Base-by-base conservation (phyloP, 1,140 invertebrate genomes). In the Octopus bimaculoides region DNA sequence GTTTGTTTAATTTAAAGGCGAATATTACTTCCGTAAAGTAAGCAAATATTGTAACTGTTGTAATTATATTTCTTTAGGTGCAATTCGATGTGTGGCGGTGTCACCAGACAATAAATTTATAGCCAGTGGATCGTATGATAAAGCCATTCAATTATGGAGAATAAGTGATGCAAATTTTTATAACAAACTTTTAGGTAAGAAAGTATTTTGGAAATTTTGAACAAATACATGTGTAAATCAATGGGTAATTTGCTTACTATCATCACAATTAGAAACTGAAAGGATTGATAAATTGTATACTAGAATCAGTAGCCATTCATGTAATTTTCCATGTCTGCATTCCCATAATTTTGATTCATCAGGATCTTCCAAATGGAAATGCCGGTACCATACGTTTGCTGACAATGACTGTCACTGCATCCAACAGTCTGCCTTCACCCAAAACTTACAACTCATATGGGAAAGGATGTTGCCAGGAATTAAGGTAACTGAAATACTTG, bases 71-170 rank as follows among this genome's bases (percentile, higher is more conserved):
- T 71, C 78, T 78, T 41, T 76, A 90, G 89, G 87, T 78, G 86
- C 89, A 78, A 82, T 90, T 55, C 87, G 86, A 76, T 85, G 84
- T 84, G 89, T 90, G 17, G 84, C 87, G 20, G 81, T 90, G 14
- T 83, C 87, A 5, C 82, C 83, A 77, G 84, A 88, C 81, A 87
- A 85, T 80, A 85, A 84, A 81, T 85, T 82, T 66, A 85, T 89
- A 83, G 88, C 88, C n/a, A 89, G 89, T 85, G 87, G 84, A n/a
- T 88, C 87, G 0, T 89, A 84, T 84, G 88, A 89, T 69, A 89
- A 89, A 79, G 86, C 85, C 14, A 82, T 85, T 14, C 66, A 71
- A 3, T n/a, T 71, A 12, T 20, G 66, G 26, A 9, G 14, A 14
- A 17, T 71, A 71, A 71, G 14, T 0, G 66, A 71, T 17, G 66